A percentile compares a stretch with the other conserved stretches of the same genome.
phyloP scores from a whole-genome alignment of 2,113 vertebrate species.

The Festucalex cinctus region DNA sequence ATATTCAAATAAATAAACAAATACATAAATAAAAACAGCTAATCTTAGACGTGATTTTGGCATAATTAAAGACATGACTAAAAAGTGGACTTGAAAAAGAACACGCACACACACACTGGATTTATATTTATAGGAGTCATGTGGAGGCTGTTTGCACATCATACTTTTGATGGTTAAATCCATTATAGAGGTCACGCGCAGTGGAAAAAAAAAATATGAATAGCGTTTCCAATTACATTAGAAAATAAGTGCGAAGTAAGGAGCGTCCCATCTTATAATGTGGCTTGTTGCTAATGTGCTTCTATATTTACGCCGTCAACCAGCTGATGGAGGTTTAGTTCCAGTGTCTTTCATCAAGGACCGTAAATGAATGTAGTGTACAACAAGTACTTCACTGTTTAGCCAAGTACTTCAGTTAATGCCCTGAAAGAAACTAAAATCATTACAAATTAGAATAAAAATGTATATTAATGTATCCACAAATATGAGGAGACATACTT shows the following conservation, averaged over 20 bases:
- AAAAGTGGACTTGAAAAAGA: background rate
- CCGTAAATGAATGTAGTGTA: background rate
- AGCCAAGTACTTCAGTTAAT: too few species aligned
- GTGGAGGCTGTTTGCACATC: background rate
- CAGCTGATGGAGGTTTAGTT: background rate
- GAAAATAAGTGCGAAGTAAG: background rate
- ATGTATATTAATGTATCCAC: background rate
- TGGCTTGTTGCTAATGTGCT: background rate
- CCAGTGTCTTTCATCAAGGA: background rate
- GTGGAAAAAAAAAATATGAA: constrained; percentile 1
- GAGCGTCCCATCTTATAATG: background rate
- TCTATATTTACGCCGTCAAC: background rate
- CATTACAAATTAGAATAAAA: background rate
- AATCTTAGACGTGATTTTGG: background rate
- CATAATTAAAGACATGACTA: background rate
- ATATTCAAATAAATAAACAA: background rate
- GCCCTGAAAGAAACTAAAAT: background rate
- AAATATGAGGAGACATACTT: background rate
- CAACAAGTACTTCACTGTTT: too few species aligned
- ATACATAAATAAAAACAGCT: background rate
- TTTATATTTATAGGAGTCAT: constrained; percentile 1
- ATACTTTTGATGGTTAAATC: constrained; percentile 5
- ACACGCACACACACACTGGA: background rate
- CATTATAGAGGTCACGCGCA: constrained; percentile 3
- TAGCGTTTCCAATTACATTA: background rate